A percentile compares a stretch with the other conserved stretches of the same genome.
Evolutionary conservation across 2,888 invertebrate genomes (phyloP).

Genomic region (Caenorhabditis parvicauda): DNA sequence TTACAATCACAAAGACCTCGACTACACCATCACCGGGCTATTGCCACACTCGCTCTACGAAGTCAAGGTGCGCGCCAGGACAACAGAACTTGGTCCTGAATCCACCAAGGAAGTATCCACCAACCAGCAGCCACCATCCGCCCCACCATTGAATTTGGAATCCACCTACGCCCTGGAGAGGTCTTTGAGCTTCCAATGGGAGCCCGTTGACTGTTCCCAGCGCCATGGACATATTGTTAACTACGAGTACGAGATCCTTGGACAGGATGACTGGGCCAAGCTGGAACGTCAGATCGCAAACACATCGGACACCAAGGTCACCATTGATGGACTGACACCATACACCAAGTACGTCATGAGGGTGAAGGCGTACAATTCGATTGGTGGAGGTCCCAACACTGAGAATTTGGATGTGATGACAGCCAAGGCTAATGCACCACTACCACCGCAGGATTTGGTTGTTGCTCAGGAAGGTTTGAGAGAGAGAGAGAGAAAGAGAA

Average conservation of each 20-base stretch:
- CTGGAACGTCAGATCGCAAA: conserved; percentile 62
- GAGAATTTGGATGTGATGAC: conserved; percentile 63
- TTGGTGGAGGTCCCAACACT: conserved; percentile 62
- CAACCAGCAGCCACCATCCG: conserved; percentile 59
- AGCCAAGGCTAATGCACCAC: conserved; percentile 59
- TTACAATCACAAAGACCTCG: conserved; percentile 62
- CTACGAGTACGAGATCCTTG: conserved; percentile 63
- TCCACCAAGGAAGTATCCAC: conserved; percentile 60
- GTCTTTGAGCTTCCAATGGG: conserved; percentile 50
- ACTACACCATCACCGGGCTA: conserved; percentile 61
- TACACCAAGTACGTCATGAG: conserved; percentile 62
- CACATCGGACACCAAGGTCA: conserved; percentile 55
- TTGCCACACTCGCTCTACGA: conserved; percentile 62
- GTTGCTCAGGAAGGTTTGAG: conserved; percentile 58
- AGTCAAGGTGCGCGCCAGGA: conserved; percentile 56
- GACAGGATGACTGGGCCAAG: conserved; percentile 63
- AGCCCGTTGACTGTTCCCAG: conserved; percentile 62
- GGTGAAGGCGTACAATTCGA: conserved; percentile 61
- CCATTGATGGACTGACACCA: conserved; percentile 61
- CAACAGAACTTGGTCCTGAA: conserved; percentile 61
- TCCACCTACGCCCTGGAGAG: conserved; percentile 57
- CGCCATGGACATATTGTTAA: conserved; percentile 61
- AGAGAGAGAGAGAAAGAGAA: no score
- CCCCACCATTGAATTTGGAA: conserved; percentile 62
- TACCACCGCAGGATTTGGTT: conserved; percentile 61